A percentile compares a stretch with the other conserved stretches of the same genome.
phyloP scores from a whole-genome alignment of 2,113 vertebrate species.

The Callospermophilus lateralis region DNA sequence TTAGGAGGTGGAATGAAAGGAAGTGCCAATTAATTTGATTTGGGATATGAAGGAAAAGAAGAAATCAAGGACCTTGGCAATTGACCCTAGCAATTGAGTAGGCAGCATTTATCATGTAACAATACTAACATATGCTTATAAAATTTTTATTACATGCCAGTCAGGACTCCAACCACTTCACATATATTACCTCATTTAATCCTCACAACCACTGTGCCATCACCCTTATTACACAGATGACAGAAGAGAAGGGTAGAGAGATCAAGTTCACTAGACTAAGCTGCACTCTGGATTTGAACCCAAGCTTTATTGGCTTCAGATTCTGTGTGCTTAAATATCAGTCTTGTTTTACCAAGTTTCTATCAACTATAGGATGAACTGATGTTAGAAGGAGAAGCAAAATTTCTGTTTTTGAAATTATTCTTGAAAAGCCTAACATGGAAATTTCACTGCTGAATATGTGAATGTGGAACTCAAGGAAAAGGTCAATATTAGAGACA shows the following conservation, averaged over 20 bases:
- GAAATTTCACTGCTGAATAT: neutral
- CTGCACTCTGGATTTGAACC: neutral
- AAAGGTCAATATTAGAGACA: neutral
- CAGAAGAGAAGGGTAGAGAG: neutral
- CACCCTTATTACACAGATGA: neutral
- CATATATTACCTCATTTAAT: neutral
- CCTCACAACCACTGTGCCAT: neutral
- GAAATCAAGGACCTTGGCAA: neutral
- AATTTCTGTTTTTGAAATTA: slow-evolving; percentile 17
- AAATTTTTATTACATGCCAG: neutral
- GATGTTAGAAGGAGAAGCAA: neutral
- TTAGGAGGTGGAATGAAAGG: neutral
- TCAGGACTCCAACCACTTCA: neutral
- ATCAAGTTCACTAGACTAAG: neutral
- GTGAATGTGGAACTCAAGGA: neutral
- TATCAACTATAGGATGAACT: neutral
- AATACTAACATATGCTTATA: neutral
- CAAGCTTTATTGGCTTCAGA: neutral
- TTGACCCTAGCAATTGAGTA: neutral
- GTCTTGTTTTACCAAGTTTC: neutral
- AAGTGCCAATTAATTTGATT: neutral
- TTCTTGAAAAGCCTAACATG: neutral
- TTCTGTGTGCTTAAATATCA: neutral
- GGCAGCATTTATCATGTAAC: neutral
- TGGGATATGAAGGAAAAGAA: neutral